A percentile compares a stretch with the other conserved stretches of the same genome.
These are phyloP conservation scores for Aplysina aerophoba DNA, from an alignment of 37 sponge, comb jelly and placozoan species.

Conservation along the genomic window DNA sequence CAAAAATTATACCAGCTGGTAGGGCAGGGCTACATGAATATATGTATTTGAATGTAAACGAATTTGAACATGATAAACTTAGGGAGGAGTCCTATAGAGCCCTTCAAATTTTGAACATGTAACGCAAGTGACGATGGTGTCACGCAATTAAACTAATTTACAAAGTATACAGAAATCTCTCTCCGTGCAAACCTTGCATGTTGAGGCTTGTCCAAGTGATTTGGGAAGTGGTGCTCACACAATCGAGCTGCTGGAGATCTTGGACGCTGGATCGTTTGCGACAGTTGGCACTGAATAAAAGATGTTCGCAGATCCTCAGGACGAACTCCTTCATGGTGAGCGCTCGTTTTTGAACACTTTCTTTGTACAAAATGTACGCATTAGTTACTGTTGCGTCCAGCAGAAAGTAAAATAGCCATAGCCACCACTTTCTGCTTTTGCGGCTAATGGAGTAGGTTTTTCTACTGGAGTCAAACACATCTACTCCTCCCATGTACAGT, in stretches of 20 bases:
- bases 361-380: constrained; percentile 15
- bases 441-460: constrained; percentile 22
- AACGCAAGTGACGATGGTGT: too few relatives aligned
- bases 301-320: not conserved
- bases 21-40: too few relatives aligned
- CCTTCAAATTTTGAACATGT: too few relatives aligned
- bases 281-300: too few relatives aligned
- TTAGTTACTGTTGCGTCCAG: too few relatives aligned
- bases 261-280: not conserved
- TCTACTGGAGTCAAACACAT: constrained; percentile 14
- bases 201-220: not conserved
- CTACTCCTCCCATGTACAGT: constrained; percentile 38
- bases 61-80: too few relatives aligned
- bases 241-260: not conserved
- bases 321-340: constrained; percentile 22
- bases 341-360: not conserved
- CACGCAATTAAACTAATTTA: too few relatives aligned
- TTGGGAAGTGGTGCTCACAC: not conserved
- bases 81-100: too few relatives aligned
- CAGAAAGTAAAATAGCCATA: not conserved
- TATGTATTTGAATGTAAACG: too few relatives aligned
- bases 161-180: too few relatives aligned
- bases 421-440: constrained; percentile 20
- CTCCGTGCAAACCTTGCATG: not conserved
- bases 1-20: not conserved